phyloP scores from a whole-genome alignment of 2,797 vertebrate genomes.

The Diplodus sargus region DNA sequence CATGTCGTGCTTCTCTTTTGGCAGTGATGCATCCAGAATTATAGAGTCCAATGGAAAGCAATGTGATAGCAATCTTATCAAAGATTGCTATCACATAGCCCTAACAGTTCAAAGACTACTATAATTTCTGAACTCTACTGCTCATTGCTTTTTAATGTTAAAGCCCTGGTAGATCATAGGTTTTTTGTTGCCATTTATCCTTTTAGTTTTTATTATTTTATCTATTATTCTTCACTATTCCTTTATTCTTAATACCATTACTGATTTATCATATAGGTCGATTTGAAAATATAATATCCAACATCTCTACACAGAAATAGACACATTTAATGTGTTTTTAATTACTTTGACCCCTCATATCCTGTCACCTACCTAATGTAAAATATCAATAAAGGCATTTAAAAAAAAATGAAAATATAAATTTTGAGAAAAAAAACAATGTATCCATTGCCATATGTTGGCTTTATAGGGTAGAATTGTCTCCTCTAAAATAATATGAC shows the following conservation, averaged over 20 bases:
- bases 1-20: slow-evolving; percentile 12
- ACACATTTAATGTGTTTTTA: not conserved
- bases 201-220: not conserved
- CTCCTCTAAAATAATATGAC: not conserved
- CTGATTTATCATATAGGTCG: not conserved
- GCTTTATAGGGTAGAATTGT: not conserved
- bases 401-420: not conserved
- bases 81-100: not conserved
- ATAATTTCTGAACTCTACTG: not conserved
- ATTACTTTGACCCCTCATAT: not conserved
- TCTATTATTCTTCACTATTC: not conserved
- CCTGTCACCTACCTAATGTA: not conserved
- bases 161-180: not conserved
- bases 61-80: not conserved
- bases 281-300: not conserved
- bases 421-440: not conserved
- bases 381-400: not conserved
- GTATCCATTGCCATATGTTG: not conserved
- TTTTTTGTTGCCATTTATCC: not conserved
- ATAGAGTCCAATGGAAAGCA: not conserved
- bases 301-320: not conserved
- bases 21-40: slow-evolving; percentile 11
- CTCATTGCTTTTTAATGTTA: not conserved
- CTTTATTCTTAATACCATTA: not conserved
- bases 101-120: too few relatives aligned